Evolutionary conservation across 1,140 invertebrate species (phyloP).

Genomic region (Schmidtea mediterranea): DNA sequence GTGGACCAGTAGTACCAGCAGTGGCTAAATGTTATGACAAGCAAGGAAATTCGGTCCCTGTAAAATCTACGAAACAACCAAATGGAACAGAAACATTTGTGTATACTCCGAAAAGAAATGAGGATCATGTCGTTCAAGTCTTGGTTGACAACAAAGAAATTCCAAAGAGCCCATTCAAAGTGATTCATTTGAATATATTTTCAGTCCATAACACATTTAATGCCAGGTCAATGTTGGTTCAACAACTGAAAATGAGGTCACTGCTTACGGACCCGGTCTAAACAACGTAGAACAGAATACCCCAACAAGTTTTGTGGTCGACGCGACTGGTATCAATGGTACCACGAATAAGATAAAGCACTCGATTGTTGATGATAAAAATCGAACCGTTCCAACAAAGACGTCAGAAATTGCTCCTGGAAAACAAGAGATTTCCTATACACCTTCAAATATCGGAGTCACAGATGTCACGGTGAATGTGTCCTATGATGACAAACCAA

Average conservation of each 20-base stretch:
- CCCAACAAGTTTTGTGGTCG: too few relatives aligned
- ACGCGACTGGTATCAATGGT: too few relatives aligned
- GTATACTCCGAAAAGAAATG: too few relatives aligned
- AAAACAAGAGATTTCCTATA: too few relatives aligned
- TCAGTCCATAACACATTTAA: slow-evolving; percentile 33
- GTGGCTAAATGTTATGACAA: background rate
- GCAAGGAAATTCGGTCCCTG: too few relatives aligned
- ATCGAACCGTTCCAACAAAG: too few relatives aligned
- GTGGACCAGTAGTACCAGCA: background rate
- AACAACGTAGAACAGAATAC: slow-evolving; percentile 34
- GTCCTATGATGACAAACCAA: slow-evolving; percentile 32
- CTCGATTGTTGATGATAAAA: too few relatives aligned
- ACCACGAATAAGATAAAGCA: too few relatives aligned
- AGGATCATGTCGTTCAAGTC: slow-evolving; percentile 36
- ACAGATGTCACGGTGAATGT: slow-evolving; percentile 18
- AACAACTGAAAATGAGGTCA: slow-evolving; percentile 62
- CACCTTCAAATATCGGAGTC: too few relatives aligned
- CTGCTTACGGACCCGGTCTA: slow-evolving; percentile 54
- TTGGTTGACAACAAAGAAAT: slow-evolving; percentile 48
- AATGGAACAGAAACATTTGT: too few relatives aligned
- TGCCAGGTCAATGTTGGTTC: slow-evolving; percentile 39
- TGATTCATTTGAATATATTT: slow-evolving; percentile 43
- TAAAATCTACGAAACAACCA: too few relatives aligned
- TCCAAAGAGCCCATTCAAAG: slow-evolving; percentile 47
- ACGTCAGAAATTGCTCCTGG: too few relatives aligned